Percentiles rank a stretch among this genome's conserved stretches.
These are phyloP conservation scores for Tuberolachnus salignus DNA, from an alignment of 2,888 invertebrate species.

Conservation along the genomic window DNA sequence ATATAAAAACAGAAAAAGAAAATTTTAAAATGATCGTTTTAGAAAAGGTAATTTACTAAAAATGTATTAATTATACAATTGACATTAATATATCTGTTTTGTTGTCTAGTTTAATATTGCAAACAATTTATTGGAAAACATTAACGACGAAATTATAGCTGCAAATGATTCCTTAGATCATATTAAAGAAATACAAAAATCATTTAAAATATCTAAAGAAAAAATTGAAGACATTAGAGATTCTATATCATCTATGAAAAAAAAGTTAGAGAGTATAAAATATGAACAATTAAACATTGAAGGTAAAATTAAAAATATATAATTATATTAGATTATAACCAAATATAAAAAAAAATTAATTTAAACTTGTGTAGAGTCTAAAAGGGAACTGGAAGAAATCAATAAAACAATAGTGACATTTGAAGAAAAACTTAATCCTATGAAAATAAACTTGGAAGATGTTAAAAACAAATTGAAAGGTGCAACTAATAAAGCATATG, in stretches of 20 bases:
- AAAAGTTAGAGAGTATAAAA: constrained; percentile 13
- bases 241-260: constrained; percentile 2
- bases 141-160: neutral
- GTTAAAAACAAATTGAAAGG: constrained; percentile 38
- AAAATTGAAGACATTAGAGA: constrained; percentile 16
- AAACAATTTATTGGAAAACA: constrained; percentile 7
- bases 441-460: constrained; percentile 7
- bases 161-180: neutral
- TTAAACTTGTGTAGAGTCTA: constrained; percentile 21
- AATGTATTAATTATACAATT: neutral
- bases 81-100: neutral
- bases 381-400: constrained; percentile 1
- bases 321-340: neutral
- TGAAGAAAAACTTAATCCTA: constrained; percentile 1
- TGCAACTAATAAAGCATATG: constrained; percentile 19
- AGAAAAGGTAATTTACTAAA: constrained; percentile 26
- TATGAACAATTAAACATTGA: constrained; percentile 38
- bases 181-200: constrained; percentile 9
- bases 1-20: neutral
- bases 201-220: neutral
- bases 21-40: constrained; percentile 16
- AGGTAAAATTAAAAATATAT: constrained; percentile 23
- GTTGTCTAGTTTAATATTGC: constrained; percentile 30
- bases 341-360: neutral
- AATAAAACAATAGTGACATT: neutral